Evolutionary conservation across 2,113 vertebrate genomes (phyloP), one percentile per base, ranked within the genome.

Genomic region (Tinamus guttatus): DNA sequence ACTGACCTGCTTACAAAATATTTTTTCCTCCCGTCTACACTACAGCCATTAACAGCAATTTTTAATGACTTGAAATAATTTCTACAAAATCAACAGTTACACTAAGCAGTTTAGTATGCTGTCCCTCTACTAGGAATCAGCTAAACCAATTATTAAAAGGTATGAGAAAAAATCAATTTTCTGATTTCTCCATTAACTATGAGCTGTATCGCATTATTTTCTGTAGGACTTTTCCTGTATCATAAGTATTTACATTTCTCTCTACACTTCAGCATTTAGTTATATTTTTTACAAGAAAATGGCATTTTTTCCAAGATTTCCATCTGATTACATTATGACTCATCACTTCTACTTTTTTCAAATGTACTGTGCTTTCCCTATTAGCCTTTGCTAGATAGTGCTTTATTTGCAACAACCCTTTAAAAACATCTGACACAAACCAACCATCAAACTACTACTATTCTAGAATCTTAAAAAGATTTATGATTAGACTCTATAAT

Each of bases 401-500:
- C 47, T n/a, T 81, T 45, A 91, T 71, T 95, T 90, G 51, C 4
- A 70, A 69, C 21, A 89, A 54, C 7, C 3, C 56, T 76, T 62
- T 18, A 45, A 81, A 89, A 81, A 38, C 3, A 74, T 67, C 6
- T 77, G 65, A 94, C 69, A 83, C 4, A 90, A 81, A 94, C 0
- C 36, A 86, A 58, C 27, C 83, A 79, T 86, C 68, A 54, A 91
- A 83, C 8, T 13, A 36, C 41, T 45, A 15, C 30, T 71, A 92
- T 90, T 89, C 18, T 67, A 83, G 47, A 56, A 93, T 70, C 90
- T 96, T 73, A 95, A 96, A 96, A 89, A 92, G 49, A 92, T 63
- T 74, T 85, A 52, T 56, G 7, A 78, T 77, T 81, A 86, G 67
- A 93, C 68, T 68, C 20, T 62, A 74, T 93, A 13, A 81, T 64